Conservation (phyloP, 23 tunicate genomes). For the Aplidium turbinatum region DNA sequence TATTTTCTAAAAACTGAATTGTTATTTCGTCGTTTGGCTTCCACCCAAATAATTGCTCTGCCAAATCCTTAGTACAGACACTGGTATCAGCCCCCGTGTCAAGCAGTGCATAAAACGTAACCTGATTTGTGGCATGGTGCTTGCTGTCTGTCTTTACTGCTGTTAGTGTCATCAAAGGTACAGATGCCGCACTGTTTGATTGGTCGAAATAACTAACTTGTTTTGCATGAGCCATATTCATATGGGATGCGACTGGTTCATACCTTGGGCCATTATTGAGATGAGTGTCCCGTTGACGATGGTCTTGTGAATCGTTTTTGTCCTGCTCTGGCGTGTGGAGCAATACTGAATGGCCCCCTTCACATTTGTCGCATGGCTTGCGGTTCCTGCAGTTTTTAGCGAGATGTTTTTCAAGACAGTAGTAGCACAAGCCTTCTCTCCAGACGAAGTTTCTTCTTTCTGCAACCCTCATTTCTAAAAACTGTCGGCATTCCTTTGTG, state of each 20-base stretch:
- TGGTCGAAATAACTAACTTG: not conserved
- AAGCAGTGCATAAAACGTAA: slow-evolving; percentile 10
- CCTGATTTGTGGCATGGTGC: too few species aligned
- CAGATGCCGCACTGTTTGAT: slow-evolving; percentile 3
- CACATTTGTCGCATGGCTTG: not conserved
- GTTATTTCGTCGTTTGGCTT: not conserved
- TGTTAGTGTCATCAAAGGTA: slow-evolving; percentile 8
- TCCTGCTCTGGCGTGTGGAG: too few species aligned
- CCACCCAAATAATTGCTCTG: slow-evolving; percentile 15
- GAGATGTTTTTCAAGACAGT: not conserved
- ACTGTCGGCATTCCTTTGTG: not conserved
- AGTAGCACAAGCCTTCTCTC: not conserved
- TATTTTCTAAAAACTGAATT: slow-evolving; percentile 6
- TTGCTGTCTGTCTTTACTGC: not conserved
- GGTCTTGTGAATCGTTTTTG: too few species aligned
- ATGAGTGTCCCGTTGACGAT: too few species aligned
- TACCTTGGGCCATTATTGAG: too few species aligned
- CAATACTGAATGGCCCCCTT: not conserved
- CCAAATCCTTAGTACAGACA: slow-evolving; percentile 3
- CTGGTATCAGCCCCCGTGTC: slow-evolving; percentile 20
- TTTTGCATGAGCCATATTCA: too few species aligned
- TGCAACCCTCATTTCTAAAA: not conserved
- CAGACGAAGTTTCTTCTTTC: not conserved
- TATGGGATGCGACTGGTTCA: too few species aligned
- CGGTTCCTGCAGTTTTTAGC: not conserved